phyloP scores from a whole-genome alignment of 2,888 invertebrate genomes.

The Mythimna lalbum region DNA sequence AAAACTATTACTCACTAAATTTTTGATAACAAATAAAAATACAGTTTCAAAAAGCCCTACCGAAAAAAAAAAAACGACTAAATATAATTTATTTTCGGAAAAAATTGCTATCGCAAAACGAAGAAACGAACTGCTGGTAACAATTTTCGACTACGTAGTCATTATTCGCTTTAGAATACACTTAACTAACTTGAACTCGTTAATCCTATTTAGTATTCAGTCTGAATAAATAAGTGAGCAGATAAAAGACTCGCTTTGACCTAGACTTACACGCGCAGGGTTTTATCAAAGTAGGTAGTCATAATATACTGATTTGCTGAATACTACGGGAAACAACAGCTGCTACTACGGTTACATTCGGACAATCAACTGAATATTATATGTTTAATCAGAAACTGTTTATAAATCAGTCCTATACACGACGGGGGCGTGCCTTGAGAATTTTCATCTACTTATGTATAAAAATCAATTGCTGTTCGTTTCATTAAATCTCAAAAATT shows the following conservation, averaged over 20 bases:
- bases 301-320: conserved; percentile 44
- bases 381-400: conserved; percentile 26
- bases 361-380: conserved; percentile 33
- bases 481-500: too few relatives aligned
- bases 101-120: too few relatives aligned
- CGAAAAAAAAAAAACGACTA: too few relatives aligned
- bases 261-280: conserved; percentile 43
- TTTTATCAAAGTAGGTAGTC: conserved; percentile 51
- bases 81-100: too few relatives aligned
- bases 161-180: too few relatives aligned
- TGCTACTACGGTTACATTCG: conserved; percentile 22
- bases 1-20: too few relatives aligned
- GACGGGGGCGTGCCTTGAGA: conserved; percentile 16
- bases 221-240: conserved; percentile 29
- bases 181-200: not conserved
- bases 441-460: not conserved
- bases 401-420: conserved; percentile 2
- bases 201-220: conserved; percentile 25
- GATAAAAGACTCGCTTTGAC: conserved; percentile 26
- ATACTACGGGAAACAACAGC: conserved; percentile 29
- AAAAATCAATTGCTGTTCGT: too few relatives aligned
- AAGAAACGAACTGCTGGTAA: too few relatives aligned
- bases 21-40: too few relatives aligned
- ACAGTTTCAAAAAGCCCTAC: too few relatives aligned
- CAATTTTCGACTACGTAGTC: too few relatives aligned